Evolutionary conservation across 2,797 vertebrate species (phyloP).

Genomic region (Sebastes ruberrimus): DNA sequence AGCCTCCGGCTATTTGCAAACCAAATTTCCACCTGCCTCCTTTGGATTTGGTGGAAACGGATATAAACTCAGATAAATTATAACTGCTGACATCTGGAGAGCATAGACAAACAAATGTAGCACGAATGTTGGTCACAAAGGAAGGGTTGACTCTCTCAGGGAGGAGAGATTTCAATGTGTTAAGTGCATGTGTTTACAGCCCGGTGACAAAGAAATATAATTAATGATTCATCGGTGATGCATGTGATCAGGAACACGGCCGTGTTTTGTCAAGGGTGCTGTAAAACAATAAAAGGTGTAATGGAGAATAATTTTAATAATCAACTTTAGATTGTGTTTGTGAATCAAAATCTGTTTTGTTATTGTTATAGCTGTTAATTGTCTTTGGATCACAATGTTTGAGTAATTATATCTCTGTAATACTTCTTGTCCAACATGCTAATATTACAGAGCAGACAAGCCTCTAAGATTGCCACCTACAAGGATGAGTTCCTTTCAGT

Average conservation of each 20-base stretch:
- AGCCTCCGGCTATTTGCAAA: constrained; percentile 71
- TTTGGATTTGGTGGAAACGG: constrained; percentile 19
- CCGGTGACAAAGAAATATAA: not conserved
- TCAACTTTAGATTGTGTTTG: not conserved
- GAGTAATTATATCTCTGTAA: not conserved
- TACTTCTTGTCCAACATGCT: not conserved
- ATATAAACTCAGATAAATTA: constrained; percentile 43
- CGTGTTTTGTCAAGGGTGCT: not conserved
- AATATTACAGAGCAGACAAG: not conserved
- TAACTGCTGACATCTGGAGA: not conserved
- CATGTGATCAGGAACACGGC: not conserved
- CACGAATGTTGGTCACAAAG: not conserved
- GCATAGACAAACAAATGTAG: not conserved
- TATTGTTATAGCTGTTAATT: not conserved
- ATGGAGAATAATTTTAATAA: not conserved
- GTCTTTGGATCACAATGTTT: not conserved
- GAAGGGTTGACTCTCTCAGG: not conserved
- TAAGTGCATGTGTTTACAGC: not conserved
- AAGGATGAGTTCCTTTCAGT: constrained; percentile 12
- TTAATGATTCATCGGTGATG: not conserved
- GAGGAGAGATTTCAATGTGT: not conserved
- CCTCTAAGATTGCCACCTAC: not conserved
- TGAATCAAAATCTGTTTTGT: not conserved
- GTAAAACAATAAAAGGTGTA: constrained; percentile 1
- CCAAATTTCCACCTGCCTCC: constrained; percentile 60